Evolutionary conservation across 2,888 invertebrate species (phyloP), one percentile per base, ranked within the genome.

Genomic region (Papilio gigon): DNA sequence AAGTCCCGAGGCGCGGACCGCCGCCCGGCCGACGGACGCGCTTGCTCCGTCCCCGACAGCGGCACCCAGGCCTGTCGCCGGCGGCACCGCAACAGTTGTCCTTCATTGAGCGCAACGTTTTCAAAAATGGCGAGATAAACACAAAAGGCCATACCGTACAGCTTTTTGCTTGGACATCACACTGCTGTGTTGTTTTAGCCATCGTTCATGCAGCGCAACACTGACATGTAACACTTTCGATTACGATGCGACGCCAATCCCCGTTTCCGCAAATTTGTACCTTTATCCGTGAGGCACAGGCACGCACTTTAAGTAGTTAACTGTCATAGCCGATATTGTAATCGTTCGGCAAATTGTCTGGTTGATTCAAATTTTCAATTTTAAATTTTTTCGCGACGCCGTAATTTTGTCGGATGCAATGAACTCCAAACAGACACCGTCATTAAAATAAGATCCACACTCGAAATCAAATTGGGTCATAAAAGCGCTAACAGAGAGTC

Each of bases 21-120:
- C 77, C 77, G 77, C 77, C 81, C 85, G 83, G 86, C 87, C 86
- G 89, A 85, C 88, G 86, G 89, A 85, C 88, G 86, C 90, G 85
- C 85, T 86, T 86, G 89, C 90, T 91, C 91, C 87, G 84, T 87
- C 84, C 84, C 81, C 77, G 77, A 77, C 81, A 78, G 71, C 71
- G 12, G 25, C n/a, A 47, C 17, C 44, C 4, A 4, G 40, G 22
- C n/a, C 9, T 8, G 9, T 9, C n/a, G 42, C 2, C 20, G 20
- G 20, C 20, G 2, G 2, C 20, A 44, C 11, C 44, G 44, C 44
- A 44, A 44, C 44, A 44, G 20, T 44, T 44, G 44, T 20, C 20
- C 44, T 20, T 20, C 40, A 3, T 4, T 4, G 40, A 40, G n/a
- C 40, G 40, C 17, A n/a, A 17, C 9, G 2, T 17, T 6, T 17